A percentile compares a stretch with the other conserved stretches of the same genome.
These are phyloP conservation scores for Malthinus seriepunctatus DNA, from an alignment of 2,888 invertebrate genomes.

Conservation along the genomic window DNA sequence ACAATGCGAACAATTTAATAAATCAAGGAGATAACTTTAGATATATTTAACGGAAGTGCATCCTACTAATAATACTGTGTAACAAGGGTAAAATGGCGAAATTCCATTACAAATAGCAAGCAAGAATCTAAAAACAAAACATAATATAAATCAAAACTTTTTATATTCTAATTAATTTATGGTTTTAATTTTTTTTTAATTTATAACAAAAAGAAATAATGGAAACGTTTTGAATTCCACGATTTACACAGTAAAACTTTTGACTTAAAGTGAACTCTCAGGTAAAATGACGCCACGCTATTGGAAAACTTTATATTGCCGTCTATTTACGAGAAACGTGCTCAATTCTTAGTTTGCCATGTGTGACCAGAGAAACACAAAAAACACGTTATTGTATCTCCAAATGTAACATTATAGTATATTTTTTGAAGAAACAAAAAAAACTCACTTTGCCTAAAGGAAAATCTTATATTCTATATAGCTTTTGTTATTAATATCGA, in stretches of 20 bases:
- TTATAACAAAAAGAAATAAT: not conserved
- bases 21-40: no score
- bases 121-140: no score
- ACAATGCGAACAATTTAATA: no score
- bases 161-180: no score
- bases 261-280: conserved; percentile 5
- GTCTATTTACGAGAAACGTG: conserved; percentile 7
- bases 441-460: not conserved
- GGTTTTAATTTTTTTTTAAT: no score
- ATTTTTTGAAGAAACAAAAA: conserved; percentile 3
- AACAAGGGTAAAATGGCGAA: no score
- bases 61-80: no score
- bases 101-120: no score
- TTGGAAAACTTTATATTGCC: conserved; percentile 8
- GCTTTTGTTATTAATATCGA: not conserved
- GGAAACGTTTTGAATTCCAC: not conserved
- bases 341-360: conserved; percentile 7
- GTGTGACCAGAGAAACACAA: conserved; percentile 7
- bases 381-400: conserved; percentile 6
- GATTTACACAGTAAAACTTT: not conserved
- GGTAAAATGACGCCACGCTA: conserved; percentile 5
- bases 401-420: conserved; percentile 1
- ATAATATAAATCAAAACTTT: no score
- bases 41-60: no score
- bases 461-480: not conserved